Conservation (phyloP, 2,888 invertebrate species). For the Adelphocoris suturalis region DNA sequence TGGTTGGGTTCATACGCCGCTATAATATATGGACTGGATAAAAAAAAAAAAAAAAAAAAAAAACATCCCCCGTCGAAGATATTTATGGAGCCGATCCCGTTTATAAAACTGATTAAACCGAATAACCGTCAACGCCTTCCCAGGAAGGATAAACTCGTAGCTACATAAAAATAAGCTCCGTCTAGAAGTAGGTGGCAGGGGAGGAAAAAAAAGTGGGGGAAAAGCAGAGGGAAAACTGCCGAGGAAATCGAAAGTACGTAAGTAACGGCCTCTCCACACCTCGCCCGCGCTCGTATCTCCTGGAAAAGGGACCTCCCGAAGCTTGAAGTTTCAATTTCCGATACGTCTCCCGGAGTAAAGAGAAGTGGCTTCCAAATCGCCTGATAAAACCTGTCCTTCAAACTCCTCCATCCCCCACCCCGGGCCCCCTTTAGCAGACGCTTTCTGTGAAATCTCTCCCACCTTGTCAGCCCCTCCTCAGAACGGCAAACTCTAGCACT, state of each 20-base stretch:
- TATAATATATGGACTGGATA: too few species aligned
- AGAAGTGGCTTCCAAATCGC: slow-evolving; percentile 31
- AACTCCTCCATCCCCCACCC: not conserved
- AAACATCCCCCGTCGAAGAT: too few species aligned
- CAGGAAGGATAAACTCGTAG: not conserved
- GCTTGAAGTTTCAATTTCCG: slow-evolving; percentile 59
- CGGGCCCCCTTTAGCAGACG: too few species aligned
- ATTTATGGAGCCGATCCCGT: not conserved
- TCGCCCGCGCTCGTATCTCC: not conserved
- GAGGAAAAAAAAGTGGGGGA: not conserved
- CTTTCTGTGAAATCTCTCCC: not conserved
- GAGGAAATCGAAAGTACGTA: slow-evolving; percentile 15
- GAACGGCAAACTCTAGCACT: not conserved
- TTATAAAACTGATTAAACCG: not conserved
- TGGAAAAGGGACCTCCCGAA: not conserved
- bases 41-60: too few species aligned
- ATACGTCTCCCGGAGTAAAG: slow-evolving; percentile 32
- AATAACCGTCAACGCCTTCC: not conserved
- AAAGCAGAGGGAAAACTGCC: not conserved
- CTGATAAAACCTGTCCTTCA: slow-evolving; percentile 58
- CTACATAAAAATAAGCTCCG: not conserved
- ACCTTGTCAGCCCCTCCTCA: not conserved
- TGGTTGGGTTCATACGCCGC: too few species aligned
- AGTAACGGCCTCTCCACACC: not conserved
- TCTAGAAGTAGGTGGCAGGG: not conserved